Conservation (phyloP, 64 coral and sea anemone genomes). For the Acropora tenuis region DNA sequence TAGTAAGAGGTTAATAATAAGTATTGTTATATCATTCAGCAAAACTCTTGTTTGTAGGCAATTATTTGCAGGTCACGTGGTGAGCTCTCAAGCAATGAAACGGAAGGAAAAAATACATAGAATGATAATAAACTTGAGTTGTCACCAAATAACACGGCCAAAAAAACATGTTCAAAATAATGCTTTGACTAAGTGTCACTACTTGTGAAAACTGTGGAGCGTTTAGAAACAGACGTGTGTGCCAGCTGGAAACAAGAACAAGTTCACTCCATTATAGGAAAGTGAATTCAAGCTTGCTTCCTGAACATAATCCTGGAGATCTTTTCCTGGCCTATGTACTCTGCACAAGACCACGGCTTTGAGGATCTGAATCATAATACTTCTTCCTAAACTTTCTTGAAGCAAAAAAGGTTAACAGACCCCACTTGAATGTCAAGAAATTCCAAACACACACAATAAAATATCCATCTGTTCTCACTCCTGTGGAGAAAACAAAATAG, state of each 20-base stretch:
- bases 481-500: constrained; percentile 26
- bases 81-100: too few species aligned
- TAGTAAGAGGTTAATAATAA: too few species aligned
- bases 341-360: constrained; percentile 14
- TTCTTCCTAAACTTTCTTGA: constrained; percentile 59
- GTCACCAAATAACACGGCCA: too few species aligned
- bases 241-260: background rate
- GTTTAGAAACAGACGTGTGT: too few species aligned
- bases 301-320: background rate
- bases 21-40: too few species aligned
- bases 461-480: constrained; percentile 44
- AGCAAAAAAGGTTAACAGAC: constrained; percentile 49
- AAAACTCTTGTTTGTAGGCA: too few species aligned
- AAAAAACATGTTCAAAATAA: too few species aligned
- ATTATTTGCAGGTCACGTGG: too few species aligned
- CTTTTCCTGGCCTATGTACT: background rate
- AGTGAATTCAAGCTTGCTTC: background rate
- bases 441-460: constrained; percentile 81
- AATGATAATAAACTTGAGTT: too few species aligned
- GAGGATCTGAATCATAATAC: constrained; percentile 46
- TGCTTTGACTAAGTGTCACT: too few species aligned
- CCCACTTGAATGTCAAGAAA: constrained; percentile 91
- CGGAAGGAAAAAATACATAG: too few species aligned
- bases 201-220: too few species aligned
- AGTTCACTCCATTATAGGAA: background rate